These are phyloP conservation scores for Malurus splendens DNA, from an alignment of 2,797 vertebrate species.

Conservation along the genomic window DNA sequence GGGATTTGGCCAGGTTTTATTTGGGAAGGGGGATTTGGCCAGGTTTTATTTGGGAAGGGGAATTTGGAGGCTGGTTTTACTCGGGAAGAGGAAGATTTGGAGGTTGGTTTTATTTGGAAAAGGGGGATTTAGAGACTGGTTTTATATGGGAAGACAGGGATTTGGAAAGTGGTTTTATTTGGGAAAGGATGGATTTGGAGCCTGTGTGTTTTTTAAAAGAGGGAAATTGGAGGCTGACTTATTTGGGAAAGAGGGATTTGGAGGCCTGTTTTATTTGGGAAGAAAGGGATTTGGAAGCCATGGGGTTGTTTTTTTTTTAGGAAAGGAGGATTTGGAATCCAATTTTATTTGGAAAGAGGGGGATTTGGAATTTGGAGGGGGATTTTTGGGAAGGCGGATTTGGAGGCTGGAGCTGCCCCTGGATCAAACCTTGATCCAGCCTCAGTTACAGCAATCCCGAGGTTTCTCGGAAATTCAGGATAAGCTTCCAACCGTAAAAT, in stretches of 20 bases:
- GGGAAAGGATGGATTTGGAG: background rate
- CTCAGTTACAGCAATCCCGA: fast-evolving
- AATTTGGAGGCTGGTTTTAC: too few species aligned
- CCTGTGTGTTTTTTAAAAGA: too few species aligned
- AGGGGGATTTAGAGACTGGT: fast-evolving
- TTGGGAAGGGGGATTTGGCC: too few species aligned
- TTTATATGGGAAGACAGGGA: background rate
- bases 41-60: too few species aligned
- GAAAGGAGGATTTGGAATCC: fast-evolving
- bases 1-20: too few species aligned
- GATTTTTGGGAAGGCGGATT: background rate
- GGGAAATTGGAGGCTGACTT: too few species aligned
- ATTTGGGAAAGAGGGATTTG: background rate
- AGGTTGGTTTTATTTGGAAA: background rate
- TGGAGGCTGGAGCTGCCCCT: background rate
- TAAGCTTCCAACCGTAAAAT: background rate
- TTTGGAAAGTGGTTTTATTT: background rate
- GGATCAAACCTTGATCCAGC: background rate
- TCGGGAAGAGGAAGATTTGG: background rate
- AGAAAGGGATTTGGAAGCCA: background rate
- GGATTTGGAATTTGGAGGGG: too few species aligned
- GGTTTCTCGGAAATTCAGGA: background rate
- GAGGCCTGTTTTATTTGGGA: background rate
- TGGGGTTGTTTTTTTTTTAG: too few species aligned
- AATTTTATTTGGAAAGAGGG: background rate